Percentiles rank a stretch among this genome's conserved stretches.
phyloP scores from a whole-genome alignment of 2,113 vertebrate genomes.

The Lophochroa leadbeateri region DNA sequence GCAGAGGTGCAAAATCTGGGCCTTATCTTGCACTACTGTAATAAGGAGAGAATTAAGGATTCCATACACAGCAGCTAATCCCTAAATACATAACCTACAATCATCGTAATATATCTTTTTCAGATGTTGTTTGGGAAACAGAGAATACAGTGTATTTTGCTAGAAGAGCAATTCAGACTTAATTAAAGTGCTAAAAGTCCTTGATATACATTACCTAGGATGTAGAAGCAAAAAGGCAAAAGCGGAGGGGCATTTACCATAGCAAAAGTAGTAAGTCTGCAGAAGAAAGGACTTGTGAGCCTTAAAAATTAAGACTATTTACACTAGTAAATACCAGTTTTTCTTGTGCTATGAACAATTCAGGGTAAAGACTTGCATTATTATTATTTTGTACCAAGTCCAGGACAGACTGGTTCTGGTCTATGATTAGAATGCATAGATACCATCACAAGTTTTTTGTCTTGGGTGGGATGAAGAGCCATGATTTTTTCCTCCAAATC shows the following conservation, averaged over 20 bases:
- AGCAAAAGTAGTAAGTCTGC: not conserved
- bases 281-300: not conserved
- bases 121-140: not conserved
- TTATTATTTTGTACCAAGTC: not conserved
- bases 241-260: not conserved
- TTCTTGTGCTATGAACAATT: not conserved
- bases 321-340: not conserved
- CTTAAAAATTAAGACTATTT: not conserved
- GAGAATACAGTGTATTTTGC: not conserved
- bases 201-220: not conserved
- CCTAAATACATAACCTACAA: not conserved
- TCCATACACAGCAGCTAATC: not conserved
- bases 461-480: not conserved
- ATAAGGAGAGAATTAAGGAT: not conserved
- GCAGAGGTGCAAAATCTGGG: not conserved
- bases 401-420: fast-evolving
- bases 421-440: not conserved
- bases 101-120: not conserved
- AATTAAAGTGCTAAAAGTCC: not conserved
- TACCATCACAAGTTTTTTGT: not conserved
- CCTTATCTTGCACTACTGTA: constrained; percentile 23
- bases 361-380: fast-evolving
- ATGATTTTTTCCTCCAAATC: not conserved
- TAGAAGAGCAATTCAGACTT: not conserved
- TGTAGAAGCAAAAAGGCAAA: not conserved